Percentiles rank a stretch among this genome's conserved stretches.
Evolutionary conservation across 1,140 invertebrate species (phyloP).

Genomic region (Macrobrachium rosenbergii): DNA sequence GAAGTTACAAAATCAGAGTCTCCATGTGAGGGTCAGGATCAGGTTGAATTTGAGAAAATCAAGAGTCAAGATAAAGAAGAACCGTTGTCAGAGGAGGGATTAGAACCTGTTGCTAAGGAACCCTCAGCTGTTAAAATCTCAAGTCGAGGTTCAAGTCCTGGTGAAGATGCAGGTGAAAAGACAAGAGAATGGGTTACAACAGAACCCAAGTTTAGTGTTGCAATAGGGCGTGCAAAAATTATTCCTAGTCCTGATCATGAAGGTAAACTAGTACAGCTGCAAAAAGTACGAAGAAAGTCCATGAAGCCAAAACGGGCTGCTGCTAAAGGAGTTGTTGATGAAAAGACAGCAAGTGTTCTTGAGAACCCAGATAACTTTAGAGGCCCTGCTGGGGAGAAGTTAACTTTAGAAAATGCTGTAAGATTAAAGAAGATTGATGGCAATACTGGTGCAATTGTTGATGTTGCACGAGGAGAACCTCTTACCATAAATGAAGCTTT

Average conservation of each 20-base stretch:
- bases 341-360: constrained; percentile 80
- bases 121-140: not conserved
- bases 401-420: constrained; percentile 84
- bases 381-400: constrained; percentile 73
- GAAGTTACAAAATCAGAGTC: too few relatives aligned
- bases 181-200: constrained; percentile 76
- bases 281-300: constrained; percentile 83
- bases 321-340: constrained; percentile 81
- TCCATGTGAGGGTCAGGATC: too few relatives aligned
- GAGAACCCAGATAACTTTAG: constrained; percentile 74
- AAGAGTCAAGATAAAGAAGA: not conserved
- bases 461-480: constrained; percentile 83
- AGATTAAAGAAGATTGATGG: constrained; percentile 82
- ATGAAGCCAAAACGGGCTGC: constrained; percentile 80
- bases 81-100: not conserved
- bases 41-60: too few relatives aligned
- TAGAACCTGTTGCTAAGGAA: not conserved
- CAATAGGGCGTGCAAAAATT: constrained; percentile 75
- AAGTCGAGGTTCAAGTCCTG: constrained; percentile 31
- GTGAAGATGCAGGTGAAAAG: constrained; percentile 73
- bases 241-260: constrained; percentile 75
- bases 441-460: constrained; percentile 82
- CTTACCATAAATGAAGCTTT: constrained; percentile 88
- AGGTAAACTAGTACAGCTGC: constrained; percentile 80
- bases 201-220: constrained; percentile 79